These are phyloP conservation scores for Tenodera sinensis DNA, from an alignment of 2,888 invertebrate genomes.

Conservation along the genomic window DNA sequence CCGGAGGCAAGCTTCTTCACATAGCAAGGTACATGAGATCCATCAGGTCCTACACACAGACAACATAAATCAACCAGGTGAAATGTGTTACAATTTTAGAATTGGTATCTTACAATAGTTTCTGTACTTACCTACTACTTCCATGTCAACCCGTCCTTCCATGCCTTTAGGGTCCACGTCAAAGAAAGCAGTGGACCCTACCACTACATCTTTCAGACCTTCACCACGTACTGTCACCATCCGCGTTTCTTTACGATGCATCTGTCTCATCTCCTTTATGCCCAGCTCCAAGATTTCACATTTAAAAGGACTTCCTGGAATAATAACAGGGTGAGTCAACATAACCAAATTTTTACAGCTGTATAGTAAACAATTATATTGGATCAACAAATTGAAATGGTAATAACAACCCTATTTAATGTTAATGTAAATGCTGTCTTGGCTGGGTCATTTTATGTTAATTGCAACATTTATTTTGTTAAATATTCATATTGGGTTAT, in stretches of 20 bases:
- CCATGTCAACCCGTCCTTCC: constrained; percentile 49
- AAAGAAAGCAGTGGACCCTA: constrained; percentile 46
- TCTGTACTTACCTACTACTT: constrained; percentile 47
- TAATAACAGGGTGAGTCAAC: too few relatives aligned
- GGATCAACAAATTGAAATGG: too few relatives aligned
- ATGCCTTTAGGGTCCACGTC: constrained; percentile 48
- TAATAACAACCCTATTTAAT: too few relatives aligned
- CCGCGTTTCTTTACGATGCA: constrained; percentile 36
- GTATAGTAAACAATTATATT: too few relatives aligned
- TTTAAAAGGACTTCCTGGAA: constrained; percentile 78
- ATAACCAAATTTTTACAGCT: too few relatives aligned
- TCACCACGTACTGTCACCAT: constrained; percentile 41
- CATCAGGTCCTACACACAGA: constrained; percentile 48
- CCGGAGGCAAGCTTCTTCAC: constrained; percentile 42
- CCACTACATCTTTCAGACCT: constrained; percentile 46
- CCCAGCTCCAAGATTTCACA: constrained; percentile 59
- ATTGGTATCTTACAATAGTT: neutral
- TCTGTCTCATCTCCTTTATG: constrained; percentile 39
- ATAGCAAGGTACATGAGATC: constrained; percentile 47
- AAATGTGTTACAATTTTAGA: neutral
- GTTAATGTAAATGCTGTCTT: too few relatives aligned
- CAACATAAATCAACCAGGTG: neutral
- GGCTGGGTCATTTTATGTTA: too few relatives aligned
- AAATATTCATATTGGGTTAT: too few relatives aligned
- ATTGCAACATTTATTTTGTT: too few relatives aligned